phyloP scores from a whole-genome alignment of 2,113 vertebrate species.

The Mesocricetus auratus region DNA sequence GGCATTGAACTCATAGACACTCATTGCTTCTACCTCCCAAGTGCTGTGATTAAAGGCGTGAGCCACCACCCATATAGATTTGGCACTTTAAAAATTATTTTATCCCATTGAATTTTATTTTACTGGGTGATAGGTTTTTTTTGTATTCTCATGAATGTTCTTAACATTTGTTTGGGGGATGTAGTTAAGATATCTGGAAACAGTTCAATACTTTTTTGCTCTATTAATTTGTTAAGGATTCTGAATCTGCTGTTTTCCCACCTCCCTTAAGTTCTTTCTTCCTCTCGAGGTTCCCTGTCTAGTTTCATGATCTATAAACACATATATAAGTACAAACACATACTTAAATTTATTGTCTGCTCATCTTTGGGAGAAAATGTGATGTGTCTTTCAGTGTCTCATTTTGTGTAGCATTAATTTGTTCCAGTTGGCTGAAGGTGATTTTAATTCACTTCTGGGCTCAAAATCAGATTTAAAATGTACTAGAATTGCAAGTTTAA shows the following conservation, averaged over 20 bases:
- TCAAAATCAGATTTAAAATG: conserved; percentile 31
- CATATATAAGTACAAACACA: neutral
- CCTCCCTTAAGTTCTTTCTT: neutral
- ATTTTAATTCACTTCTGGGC: conserved; percentile 7
- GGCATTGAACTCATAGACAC: neutral
- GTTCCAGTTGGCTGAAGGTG: neutral
- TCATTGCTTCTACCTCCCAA: neutral
- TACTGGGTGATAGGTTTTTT: neutral
- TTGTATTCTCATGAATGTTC: neutral
- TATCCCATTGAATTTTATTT: neutral
- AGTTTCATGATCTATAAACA: neutral
- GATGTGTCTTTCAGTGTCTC: neutral
- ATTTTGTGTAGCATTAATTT: neutral
- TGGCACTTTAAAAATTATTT: neutral
- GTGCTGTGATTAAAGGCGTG: neutral
- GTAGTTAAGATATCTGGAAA: neutral
- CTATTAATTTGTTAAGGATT: neutral
- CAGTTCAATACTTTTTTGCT: neutral
- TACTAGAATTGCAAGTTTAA: conserved; percentile 13
- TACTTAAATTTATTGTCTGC: neutral
- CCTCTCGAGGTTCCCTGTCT: neutral
- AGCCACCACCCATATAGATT: neutral
- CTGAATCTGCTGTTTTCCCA: neutral
- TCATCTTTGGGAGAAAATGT: neutral
- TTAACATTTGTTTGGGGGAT: neutral